Percentiles rank a stretch among this genome's conserved stretches.
These are phyloP conservation scores for Pygoscelis adeliae DNA, from an alignment of 2,113 vertebrate species.

Conservation along the genomic window DNA sequence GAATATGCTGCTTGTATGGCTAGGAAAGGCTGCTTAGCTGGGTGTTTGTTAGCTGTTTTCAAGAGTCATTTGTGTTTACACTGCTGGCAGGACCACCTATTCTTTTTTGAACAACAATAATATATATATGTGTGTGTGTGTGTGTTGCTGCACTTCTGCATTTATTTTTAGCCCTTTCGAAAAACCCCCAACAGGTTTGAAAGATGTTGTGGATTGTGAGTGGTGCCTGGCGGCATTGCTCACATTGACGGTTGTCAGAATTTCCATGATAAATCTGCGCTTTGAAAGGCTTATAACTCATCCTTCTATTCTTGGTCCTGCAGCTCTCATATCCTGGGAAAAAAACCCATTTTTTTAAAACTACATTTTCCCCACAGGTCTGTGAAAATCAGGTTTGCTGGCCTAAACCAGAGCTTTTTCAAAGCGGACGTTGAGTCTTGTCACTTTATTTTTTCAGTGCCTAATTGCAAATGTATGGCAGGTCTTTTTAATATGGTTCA, in stretches of 20 bases:
- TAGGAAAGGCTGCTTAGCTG: neutral
- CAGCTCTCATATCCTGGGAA: neutral
- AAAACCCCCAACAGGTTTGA: conserved; percentile 34
- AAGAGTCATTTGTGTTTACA: conserved; percentile 23
- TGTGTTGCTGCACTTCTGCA: conserved; percentile 32
- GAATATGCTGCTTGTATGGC: neutral
- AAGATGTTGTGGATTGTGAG: conserved; percentile 45
- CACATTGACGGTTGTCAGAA: conserved; percentile 48
- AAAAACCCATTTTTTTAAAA: neutral
- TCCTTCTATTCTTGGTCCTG: conserved; percentile 51
- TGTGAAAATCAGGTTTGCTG: neutral
- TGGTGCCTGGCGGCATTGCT: conserved; percentile 39
- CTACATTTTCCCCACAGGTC: neutral
- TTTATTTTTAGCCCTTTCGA: conserved; percentile 66
- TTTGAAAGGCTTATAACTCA: conserved; percentile 45
- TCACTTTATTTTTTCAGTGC: neutral
- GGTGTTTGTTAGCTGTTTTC: neutral
- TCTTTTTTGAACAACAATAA: conserved; percentile 29
- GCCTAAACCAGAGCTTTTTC: neutral
- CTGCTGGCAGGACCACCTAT: conserved; percentile 28
- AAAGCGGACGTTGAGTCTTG: neutral
- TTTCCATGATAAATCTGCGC: conserved; percentile 56
- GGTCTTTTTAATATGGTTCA: neutral
- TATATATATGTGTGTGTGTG: neutral
- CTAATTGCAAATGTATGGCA: neutral